These are phyloP conservation scores for Gobionotothen gibberifrons DNA, from an alignment of 2,797 vertebrate genomes.

Conservation along the genomic window DNA sequence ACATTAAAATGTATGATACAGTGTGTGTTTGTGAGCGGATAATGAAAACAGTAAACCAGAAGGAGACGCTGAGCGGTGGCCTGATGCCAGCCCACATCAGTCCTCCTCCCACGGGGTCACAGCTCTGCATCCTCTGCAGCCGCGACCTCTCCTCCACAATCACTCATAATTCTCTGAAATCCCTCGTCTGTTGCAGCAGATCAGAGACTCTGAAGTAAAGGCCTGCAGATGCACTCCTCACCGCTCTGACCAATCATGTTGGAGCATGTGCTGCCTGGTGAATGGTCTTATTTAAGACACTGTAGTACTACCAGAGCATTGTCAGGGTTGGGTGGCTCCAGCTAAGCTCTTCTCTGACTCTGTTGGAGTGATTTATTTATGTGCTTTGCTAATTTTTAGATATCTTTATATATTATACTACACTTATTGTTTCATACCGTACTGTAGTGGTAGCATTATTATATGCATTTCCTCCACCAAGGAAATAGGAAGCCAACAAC, in stretches of 20 bases:
- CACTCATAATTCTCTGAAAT: slow-evolving; percentile 57
- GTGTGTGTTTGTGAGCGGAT: neutral
- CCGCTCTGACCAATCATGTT: slow-evolving; percentile 7
- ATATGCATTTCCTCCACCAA: too few relatives aligned
- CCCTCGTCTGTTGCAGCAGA: slow-evolving; percentile 53
- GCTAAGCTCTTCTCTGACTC: neutral
- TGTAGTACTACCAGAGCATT: slow-evolving; percentile 18
- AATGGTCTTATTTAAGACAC: slow-evolving; percentile 18
- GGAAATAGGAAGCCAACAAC: too few relatives aligned
- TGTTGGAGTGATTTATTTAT: too few relatives aligned
- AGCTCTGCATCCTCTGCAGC: slow-evolving; percentile 52
- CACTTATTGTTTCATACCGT: too few relatives aligned
- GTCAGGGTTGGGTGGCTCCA: slow-evolving; percentile 30
- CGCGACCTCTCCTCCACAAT: slow-evolving; percentile 49
- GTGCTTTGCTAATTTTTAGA: too few relatives aligned
- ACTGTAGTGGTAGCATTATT: too few relatives aligned
- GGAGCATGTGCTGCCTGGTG: slow-evolving; percentile 37
- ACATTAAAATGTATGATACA: slow-evolving; percentile 35
- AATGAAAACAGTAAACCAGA: slow-evolving; percentile 30
- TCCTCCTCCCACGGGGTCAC: slow-evolving; percentile 49
- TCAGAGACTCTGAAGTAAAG: slow-evolving; percentile 50
- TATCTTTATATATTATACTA: too few relatives aligned
- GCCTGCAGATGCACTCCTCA: slow-evolving; percentile 29
- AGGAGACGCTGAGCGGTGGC: slow-evolving; percentile 2
- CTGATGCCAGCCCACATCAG: slow-evolving; percentile 47